Evolutionary conservation across 2,797 vertebrate species (phyloP), one percentile per base, ranked within the genome.

Genomic region (Selene dorsalis): DNA sequence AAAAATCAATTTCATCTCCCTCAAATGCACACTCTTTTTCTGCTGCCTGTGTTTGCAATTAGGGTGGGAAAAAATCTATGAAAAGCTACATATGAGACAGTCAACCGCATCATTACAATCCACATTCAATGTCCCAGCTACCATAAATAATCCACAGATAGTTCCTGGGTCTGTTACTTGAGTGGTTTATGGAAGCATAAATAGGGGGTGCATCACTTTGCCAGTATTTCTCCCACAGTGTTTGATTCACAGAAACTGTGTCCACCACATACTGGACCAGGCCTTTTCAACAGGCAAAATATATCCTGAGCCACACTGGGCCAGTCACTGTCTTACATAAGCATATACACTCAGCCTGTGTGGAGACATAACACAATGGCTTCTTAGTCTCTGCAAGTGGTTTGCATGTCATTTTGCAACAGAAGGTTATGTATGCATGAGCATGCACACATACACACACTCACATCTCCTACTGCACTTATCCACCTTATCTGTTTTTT

Each of bases 391-490:
- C n/a, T 63, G 22, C 35, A 52, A 50, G 17, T 28, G 52, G 58
- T 73, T 48, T 52, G 48, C 28, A 39, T 62, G 9, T 72, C 11
- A 48, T 47, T 47, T 59, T 69, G 45, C 39, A 14, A 53, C 26
- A 57, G 67, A 60, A 64, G 55, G 35, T 59, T 35, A 48, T 50
- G 73, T 48, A 60, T 38, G 50, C 59, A 56, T 59, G 41, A 66
- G 50, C 63, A 4, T 28, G 17, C 32, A 41, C 39, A 60, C 57
- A 30, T 55, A 55, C 52, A 52, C n/a, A 52, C 22, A 14, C 14
- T 32, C 30, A 32, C n/a, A 14, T 26, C 12, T 53, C 14, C 24
- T 8, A 55, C 52, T 28, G 6, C 52, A 28, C 24, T 28, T 14
- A 16, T 6, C 52, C 9, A 43, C 63, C 30, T 48, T 30, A 47